These are phyloP conservation scores for Ianthella basta DNA, from an alignment of 37 sponge, comb jelly and placozoan species.

Conservation along the genomic window DNA sequence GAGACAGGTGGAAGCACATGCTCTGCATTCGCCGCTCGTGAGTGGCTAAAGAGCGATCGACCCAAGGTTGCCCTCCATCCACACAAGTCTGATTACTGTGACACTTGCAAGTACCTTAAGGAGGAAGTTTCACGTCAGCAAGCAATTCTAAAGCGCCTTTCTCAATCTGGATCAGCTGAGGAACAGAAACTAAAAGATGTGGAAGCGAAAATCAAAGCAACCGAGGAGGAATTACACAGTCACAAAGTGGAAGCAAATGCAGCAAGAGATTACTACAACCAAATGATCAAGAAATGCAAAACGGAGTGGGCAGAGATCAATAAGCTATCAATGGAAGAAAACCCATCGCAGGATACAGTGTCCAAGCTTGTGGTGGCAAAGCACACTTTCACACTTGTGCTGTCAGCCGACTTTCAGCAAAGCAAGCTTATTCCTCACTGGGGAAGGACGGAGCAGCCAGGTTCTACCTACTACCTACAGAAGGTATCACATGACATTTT, in stretches of 20 bases:
- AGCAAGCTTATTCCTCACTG: slow-evolving; percentile 56
- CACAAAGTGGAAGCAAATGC: slow-evolving; percentile 39
- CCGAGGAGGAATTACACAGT: not conserved
- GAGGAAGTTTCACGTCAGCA: slow-evolving; percentile 24
- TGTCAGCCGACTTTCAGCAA: slow-evolving; percentile 53
- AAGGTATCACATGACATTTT: slow-evolving; percentile 47
- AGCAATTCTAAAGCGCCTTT: slow-evolving; percentile 33
- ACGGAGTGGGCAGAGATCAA: slow-evolving; percentile 29
- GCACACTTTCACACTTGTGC: slow-evolving; percentile 30
- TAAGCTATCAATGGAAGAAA: not conserved
- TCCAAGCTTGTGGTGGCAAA: not conserved
- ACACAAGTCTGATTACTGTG: slow-evolving; percentile 54
- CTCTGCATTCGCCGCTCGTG: slow-evolving; percentile 19
- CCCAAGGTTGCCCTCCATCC: slow-evolving; percentile 43
- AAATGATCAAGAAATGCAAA: not conserved
- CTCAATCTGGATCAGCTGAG: slow-evolving; percentile 40
- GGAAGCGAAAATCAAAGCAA: not conserved
- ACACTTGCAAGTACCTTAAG: slow-evolving; percentile 39
- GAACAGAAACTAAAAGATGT: not conserved
- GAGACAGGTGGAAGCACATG: slow-evolving; percentile 28
- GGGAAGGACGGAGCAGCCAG: slow-evolving; percentile 46
- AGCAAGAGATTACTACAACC: slow-evolving; percentile 36
- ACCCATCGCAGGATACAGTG: not conserved
- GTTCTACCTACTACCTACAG: slow-evolving; percentile 42
- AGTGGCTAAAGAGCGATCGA: slow-evolving; percentile 53